Percentiles rank a stretch among this genome's conserved stretches.
Evolutionary conservation across 2,888 invertebrate genomes (phyloP).

Genomic region (Crematogaster levior): DNA sequence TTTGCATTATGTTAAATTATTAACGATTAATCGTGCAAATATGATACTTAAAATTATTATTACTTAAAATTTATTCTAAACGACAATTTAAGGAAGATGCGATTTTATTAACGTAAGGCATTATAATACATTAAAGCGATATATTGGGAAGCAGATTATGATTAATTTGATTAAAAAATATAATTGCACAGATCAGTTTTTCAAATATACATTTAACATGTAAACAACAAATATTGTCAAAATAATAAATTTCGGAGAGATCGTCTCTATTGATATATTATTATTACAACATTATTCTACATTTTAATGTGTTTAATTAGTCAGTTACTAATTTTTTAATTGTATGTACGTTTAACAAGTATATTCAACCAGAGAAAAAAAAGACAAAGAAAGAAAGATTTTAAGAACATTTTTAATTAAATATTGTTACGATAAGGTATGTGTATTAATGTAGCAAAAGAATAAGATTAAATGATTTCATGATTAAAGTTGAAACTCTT

Average conservation of each 20-base stretch:
- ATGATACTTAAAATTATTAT: neutral
- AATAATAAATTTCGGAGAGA: neutral
- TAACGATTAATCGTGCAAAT: constrained; percentile 6
- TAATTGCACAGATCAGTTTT: neutral
- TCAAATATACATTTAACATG: neutral
- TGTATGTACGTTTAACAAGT: neutral
- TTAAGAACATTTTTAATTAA: neutral
- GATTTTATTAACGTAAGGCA: neutral
- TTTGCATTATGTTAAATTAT: constrained; percentile 3
- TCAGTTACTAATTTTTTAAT: neutral
- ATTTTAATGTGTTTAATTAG: neutral
- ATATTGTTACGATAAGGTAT: neutral
- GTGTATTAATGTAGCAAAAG: neutral
- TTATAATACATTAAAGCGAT: neutral
- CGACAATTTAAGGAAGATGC: neutral
- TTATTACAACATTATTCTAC: neutral
- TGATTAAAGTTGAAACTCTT: constrained; percentile 19
- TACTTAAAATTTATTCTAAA: neutral
- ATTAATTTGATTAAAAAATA: constrained; percentile 5
- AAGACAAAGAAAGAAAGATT: neutral
- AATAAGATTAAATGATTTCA: neutral
- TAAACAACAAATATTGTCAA: neutral
- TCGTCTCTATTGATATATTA: neutral
- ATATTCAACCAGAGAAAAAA: neutral
- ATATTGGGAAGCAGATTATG: neutral